phyloP scores from a whole-genome alignment of 2,113 vertebrate genomes.

The Ammodramus savannarum region DNA sequence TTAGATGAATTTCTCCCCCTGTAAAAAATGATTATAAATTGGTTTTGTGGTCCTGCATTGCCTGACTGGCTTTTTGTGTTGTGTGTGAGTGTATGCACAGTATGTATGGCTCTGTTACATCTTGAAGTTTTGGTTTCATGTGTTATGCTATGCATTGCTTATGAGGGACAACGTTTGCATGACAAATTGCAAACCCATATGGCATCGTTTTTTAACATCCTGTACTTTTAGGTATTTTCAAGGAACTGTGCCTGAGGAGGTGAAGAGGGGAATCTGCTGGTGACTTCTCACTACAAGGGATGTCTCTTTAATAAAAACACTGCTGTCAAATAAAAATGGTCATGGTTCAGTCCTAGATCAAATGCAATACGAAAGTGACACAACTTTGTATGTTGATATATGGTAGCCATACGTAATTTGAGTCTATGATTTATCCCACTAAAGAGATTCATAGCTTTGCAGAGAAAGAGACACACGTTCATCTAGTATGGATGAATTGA shows the following conservation, averaged over 20 bases:
- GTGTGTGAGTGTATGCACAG: too few species aligned
- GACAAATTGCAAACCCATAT: not conserved
- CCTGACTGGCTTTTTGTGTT: not conserved
- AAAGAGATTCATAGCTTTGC: not conserved
- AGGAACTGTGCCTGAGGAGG: not conserved
- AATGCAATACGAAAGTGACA: not conserved
- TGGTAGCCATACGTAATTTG: not conserved
- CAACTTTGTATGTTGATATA: not conserved
- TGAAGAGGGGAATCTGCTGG: not conserved
- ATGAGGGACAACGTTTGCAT: not conserved
- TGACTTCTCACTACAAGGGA: not conserved
- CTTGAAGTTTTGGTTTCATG: not conserved
- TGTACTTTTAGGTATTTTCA: conserved; percentile 6
- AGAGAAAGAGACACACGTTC: not conserved
- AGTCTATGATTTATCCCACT: not conserved
- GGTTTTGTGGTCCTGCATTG: not conserved
- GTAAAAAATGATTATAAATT: not conserved
- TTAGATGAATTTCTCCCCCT: not conserved
- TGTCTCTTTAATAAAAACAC: not conserved
- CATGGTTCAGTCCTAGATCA: not conserved
- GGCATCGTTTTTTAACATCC: not conserved
- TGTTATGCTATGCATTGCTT: not conserved
- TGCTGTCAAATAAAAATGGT: not conserved
- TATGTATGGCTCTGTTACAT: not conserved
- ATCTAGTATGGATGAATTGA: not conserved